phyloP scores from a whole-genome alignment of 1,140 invertebrate species.

The Drosophila takahashii region DNA sequence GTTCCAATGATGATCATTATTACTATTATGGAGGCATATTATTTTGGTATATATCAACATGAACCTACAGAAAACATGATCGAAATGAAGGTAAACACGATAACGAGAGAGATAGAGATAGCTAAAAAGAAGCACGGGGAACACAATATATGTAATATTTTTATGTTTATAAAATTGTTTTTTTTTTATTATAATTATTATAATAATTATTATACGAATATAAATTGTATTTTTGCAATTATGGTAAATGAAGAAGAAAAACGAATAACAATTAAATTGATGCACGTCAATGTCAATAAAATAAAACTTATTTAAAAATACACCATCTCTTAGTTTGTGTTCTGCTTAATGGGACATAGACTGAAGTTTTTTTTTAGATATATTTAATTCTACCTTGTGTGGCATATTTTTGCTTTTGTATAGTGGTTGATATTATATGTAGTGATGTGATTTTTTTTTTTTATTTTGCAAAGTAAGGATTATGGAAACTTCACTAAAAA shows the following conservation, averaged over 20 bases:
- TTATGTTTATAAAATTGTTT: slow-evolving; percentile 77
- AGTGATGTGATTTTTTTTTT: background rate
- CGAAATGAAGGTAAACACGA: slow-evolving; percentile 10
- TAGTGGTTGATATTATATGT: too few relatives aligned
- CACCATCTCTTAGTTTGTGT: slow-evolving; percentile 3
- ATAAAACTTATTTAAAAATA: slow-evolving; percentile 70
- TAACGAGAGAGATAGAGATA: slow-evolving; percentile 30
- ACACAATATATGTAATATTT: slow-evolving; percentile 73
- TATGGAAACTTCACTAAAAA: too few relatives aligned
- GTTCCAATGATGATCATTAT: slow-evolving; percentile 24
- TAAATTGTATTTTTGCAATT: slow-evolving; percentile 79
- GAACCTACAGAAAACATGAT: slow-evolving; percentile 15
- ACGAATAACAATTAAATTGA: slow-evolving; percentile 77
- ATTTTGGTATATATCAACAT: slow-evolving; percentile 47
- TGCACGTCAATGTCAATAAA: slow-evolving; percentile 78
- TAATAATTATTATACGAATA: slow-evolving; percentile 67
- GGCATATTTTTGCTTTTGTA: too few relatives aligned
- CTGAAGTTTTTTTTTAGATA: too few relatives aligned
- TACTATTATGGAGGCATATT: slow-evolving; percentile 53
- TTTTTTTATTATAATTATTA: slow-evolving; percentile 54
- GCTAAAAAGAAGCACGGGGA: slow-evolving; percentile 27
- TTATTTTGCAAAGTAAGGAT: background rate
- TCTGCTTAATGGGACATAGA: background rate
- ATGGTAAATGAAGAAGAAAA: slow-evolving; percentile 51
- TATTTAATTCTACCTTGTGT: too few relatives aligned